phyloP scores from a whole-genome alignment of 2,888 invertebrate species.

The Hedychridium roseum region DNA sequence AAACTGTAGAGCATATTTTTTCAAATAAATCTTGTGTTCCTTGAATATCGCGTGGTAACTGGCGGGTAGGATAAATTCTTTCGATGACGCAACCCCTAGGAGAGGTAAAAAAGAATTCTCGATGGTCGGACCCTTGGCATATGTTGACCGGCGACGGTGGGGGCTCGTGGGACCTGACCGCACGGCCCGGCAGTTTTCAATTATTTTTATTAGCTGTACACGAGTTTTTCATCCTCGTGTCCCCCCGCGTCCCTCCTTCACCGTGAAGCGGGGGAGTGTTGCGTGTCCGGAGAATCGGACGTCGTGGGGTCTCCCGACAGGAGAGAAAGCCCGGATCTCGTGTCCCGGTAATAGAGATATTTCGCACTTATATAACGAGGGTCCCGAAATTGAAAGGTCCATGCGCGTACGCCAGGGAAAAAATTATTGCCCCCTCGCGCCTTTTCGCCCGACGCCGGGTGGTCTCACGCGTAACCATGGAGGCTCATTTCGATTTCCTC shows the following conservation, averaged over 20 bases:
- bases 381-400: slow-evolving; percentile 45
- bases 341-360: slow-evolving; percentile 40
- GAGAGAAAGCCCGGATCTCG: not conserved
- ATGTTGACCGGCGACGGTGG: too few relatives aligned
- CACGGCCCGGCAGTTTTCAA: slow-evolving; percentile 4
- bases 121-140: too few relatives aligned
- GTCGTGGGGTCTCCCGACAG: not conserved
- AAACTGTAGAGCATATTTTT: too few relatives aligned
- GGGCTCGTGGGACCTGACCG: slow-evolving; percentile 5
- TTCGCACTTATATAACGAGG: slow-evolving; percentile 35
- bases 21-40: too few relatives aligned
- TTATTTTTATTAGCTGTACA: slow-evolving; percentile 8
- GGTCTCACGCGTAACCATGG: not conserved
- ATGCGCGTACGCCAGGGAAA: slow-evolving; percentile 15
- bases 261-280: not conserved
- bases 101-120: too few relatives aligned
- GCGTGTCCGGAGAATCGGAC: slow-evolving; percentile 19
- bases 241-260: not conserved
- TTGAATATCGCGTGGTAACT: too few relatives aligned
- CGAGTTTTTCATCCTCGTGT: not conserved
- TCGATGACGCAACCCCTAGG: too few relatives aligned
- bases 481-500: slow-evolving; percentile 5
- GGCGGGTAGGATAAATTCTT: too few relatives aligned
- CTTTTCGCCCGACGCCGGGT: slow-evolving; percentile 3
- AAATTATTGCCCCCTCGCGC: slow-evolving; percentile 26